Percentiles rank a stretch among this genome's conserved stretches.
These are phyloP conservation scores for Synanthedon andrenaeformis DNA, from an alignment of 2,888 invertebrate species.

Conservation along the genomic window DNA sequence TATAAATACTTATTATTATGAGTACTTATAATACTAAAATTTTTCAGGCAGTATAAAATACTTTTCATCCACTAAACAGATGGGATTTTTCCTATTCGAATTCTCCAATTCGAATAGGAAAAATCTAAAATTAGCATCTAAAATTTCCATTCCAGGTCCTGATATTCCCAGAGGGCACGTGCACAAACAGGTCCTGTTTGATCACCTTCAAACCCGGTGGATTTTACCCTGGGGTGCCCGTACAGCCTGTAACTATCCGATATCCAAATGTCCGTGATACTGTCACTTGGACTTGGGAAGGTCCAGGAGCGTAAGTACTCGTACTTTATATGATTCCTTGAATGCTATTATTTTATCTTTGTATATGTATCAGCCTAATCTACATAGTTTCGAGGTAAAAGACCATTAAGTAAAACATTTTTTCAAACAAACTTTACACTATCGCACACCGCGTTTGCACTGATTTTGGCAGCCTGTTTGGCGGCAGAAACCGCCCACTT, in stretches of 20 bases:
- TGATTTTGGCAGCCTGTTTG: no score
- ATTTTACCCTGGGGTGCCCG: slow-evolving; percentile 94
- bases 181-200: slow-evolving; percentile 92
- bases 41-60: no score
- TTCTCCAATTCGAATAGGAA: no score
- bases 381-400: background rate
- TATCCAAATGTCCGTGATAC: slow-evolving; percentile 92
- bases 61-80: no score
- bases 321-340: background rate
- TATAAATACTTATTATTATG: no score
- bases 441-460: no score
- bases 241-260: slow-evolving; percentile 92
- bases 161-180: slow-evolving; percentile 97
- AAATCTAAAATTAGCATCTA: no score
- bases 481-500: no score
- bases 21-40: no score
- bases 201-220: slow-evolving; percentile 93
- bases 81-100: background rate
- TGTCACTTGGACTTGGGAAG: slow-evolving; percentile 95
- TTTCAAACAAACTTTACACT: no score
- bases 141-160: slow-evolving; percentile 72
- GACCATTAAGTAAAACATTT: background rate
- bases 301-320: slow-evolving; percentile 91
- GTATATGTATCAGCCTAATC: background rate
- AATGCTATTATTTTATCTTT: no score